These are phyloP conservation scores for Drosophila multiciliata DNA, from an alignment of 2,888 invertebrate species.

Conservation along the genomic window DNA sequence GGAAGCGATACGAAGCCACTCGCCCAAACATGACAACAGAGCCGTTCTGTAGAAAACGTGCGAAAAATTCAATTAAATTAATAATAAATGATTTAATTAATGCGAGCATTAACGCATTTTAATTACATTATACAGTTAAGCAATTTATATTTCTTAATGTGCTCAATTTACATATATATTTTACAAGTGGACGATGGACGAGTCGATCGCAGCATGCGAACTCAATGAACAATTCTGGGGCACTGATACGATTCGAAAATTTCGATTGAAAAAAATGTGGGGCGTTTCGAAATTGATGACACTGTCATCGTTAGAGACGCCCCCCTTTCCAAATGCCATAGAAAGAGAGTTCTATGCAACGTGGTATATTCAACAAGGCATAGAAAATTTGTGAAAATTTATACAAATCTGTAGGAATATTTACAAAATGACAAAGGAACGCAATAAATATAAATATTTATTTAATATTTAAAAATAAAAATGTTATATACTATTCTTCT, in stretches of 20 bases:
- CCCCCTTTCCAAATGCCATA: slow-evolving; percentile 29
- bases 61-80: not conserved
- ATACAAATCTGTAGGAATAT: not conserved
- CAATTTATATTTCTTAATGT: slow-evolving; percentile 31
- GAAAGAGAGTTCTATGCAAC: not conserved
- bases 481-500: too few species aligned
- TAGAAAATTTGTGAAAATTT: not conserved
- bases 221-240: slow-evolving; percentile 46
- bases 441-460: too few species aligned
- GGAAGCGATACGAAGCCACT: slow-evolving; percentile 93
- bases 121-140: slow-evolving; percentile 18
- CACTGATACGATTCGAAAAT: slow-evolving; percentile 50
- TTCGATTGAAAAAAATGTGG: slow-evolving; percentile 55
- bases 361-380: not conserved
- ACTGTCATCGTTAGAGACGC: slow-evolving; percentile 56
- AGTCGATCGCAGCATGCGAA: slow-evolving; percentile 22
- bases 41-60: slow-evolving; percentile 88
- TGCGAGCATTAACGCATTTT: slow-evolving; percentile 14
- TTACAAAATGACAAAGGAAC: not conserved
- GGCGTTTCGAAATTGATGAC: slow-evolving; percentile 67
- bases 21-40: slow-evolving; percentile 94
- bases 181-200: not conserved
- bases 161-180: slow-evolving; percentile 33
- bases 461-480: too few species aligned
- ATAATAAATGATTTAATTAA: slow-evolving; percentile 46